Percentiles rank a stretch among this genome's conserved stretches.
phyloP scores from a whole-genome alignment of 2,113 vertebrate species.

The Seriola dumerili region DNA sequence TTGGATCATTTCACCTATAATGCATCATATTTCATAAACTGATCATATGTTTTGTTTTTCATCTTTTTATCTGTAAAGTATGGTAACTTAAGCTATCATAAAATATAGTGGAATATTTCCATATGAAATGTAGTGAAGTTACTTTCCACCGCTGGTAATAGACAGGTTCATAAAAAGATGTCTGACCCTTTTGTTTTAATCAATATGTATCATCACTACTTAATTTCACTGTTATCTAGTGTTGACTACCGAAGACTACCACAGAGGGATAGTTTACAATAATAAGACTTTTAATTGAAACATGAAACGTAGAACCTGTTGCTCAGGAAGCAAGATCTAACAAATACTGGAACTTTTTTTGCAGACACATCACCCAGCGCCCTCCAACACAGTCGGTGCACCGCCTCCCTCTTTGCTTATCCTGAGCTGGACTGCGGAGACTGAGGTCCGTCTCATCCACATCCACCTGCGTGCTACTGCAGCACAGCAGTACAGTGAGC shows the following conservation, averaged over 20 bases:
- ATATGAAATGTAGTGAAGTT: background rate
- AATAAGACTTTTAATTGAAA: conserved; percentile 22
- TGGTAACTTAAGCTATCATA: background rate
- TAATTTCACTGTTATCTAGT: background rate
- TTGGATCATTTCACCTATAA: too few relatives aligned
- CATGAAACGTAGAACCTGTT: conserved; percentile 42
- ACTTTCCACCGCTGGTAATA: background rate
- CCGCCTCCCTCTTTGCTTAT: background rate
- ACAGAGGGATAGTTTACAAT: background rate
- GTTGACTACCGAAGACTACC: background rate
- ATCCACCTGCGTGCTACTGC: conserved; percentile 57
- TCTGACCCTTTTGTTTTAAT: background rate
- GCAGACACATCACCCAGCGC: background rate
- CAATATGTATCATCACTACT: background rate
- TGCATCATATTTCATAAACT: background rate
- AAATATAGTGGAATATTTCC: background rate
- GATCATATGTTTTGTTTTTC: background rate
- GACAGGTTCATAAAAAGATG: background rate
- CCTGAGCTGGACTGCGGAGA: conserved; percentile 17
- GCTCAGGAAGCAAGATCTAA: background rate
- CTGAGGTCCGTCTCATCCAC: conserved; percentile 54
- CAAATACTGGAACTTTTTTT: background rate
- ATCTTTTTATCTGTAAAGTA: background rate
- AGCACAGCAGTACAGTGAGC: conserved; percentile 38
- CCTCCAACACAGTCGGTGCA: background rate